Conservation (phyloP, 2,797 vertebrate genomes). For the Muraenolepis orangiensis region DNA sequence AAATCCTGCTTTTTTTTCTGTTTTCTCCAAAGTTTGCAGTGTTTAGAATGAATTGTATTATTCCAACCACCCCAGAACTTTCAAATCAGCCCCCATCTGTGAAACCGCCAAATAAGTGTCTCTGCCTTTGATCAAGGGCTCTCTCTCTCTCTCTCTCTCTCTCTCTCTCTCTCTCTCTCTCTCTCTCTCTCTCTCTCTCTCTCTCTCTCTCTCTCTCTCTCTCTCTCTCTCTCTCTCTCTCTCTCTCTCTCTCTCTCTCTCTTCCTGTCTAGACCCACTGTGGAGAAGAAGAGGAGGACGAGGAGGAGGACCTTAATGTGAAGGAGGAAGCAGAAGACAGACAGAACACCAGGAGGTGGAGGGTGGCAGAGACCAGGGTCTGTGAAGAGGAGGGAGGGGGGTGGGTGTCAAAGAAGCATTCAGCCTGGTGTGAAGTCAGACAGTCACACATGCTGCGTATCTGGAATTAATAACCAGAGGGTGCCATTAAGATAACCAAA, state of each 20-base stretch:
- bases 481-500: not conserved
- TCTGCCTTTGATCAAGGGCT: conserved; percentile 54
- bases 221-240: no score
- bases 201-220: no score
- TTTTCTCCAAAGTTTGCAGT: conserved; percentile 23
- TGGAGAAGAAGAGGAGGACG: conserved; percentile 16
- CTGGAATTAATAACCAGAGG: not conserved
- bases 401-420: not conserved
- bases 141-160: no score
- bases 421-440: not conserved
- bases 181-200: no score
- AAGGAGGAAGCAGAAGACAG: not conserved
- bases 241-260: no score
- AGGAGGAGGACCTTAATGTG: conserved; percentile 1
- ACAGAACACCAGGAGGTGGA: not conserved
- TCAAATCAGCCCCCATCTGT: not conserved
- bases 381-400: not conserved
- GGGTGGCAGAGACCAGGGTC: not conserved
- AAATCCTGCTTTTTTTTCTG: not conserved
- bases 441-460: not conserved
- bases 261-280: conserved; percentile 27
- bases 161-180: no score
- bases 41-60: conserved; percentile 32
- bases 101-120: conserved; percentile 39
- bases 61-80: not conserved